Evolutionary conservation across 1,140 invertebrate species (phyloP).

Genomic region (Lepidurus arcticus): DNA sequence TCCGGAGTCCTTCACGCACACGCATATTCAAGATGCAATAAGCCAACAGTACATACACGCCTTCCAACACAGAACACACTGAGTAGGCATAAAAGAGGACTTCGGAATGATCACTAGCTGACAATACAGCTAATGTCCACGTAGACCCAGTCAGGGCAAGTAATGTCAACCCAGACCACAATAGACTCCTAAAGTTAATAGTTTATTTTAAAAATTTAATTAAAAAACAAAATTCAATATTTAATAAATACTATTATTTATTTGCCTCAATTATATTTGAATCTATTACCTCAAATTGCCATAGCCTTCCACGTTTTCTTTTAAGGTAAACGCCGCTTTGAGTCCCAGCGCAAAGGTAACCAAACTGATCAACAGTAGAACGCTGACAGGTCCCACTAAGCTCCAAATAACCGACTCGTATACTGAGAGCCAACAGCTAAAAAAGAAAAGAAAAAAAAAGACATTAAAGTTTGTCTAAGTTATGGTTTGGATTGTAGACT

Average conservation of each 20-base stretch:
- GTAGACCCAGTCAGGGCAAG: slow-evolving; percentile 67
- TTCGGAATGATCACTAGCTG: slow-evolving; percentile 67
- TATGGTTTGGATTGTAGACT: background rate
- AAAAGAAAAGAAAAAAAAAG: slow-evolving; percentile 40
- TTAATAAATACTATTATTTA: background rate
- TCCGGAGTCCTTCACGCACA: slow-evolving; percentile 51
- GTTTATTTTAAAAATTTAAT: background rate
- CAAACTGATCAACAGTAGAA: slow-evolving; percentile 69
- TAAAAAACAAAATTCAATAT: slow-evolving; percentile 1
- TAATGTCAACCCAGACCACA: slow-evolving; percentile 76
- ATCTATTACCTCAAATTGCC: slow-evolving; percentile 66
- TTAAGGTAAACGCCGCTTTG: slow-evolving; percentile 80
- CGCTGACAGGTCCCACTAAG: slow-evolving; percentile 74
- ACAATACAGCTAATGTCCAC: slow-evolving; percentile 73
- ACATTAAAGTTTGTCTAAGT: background rate
- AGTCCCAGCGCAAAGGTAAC: slow-evolving; percentile 76
- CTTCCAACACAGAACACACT: slow-evolving; percentile 62
- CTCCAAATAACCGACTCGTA: slow-evolving; percentile 89
- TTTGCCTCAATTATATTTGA: background rate
- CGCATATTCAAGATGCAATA: slow-evolving; percentile 75
- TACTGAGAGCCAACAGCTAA: slow-evolving; percentile 87
- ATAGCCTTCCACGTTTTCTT: slow-evolving; percentile 83
- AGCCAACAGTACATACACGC: slow-evolving; percentile 70
- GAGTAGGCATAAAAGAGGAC: slow-evolving; percentile 66
- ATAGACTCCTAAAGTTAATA: slow-evolving; percentile 58